These are phyloP conservation scores for Tyria jacobaeae DNA, from an alignment of 2,888 invertebrate species.

Conservation along the genomic window DNA sequence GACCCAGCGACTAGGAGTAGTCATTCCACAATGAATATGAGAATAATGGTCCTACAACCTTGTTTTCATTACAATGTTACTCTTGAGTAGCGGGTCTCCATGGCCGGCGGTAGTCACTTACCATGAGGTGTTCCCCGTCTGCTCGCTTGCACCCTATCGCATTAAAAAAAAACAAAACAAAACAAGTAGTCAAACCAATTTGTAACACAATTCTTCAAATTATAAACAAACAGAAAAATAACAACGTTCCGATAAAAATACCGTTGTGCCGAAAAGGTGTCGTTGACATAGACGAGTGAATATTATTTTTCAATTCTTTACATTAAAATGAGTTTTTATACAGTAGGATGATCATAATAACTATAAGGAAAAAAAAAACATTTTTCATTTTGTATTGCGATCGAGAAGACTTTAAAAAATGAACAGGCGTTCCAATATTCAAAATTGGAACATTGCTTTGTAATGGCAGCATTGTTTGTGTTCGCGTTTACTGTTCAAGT, in stretches of 20 bases:
- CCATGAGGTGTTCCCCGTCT: too few relatives aligned
- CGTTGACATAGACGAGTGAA: background rate
- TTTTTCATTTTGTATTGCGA: constrained; percentile 4
- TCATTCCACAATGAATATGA: too few relatives aligned
- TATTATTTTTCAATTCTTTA: background rate
- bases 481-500: constrained; percentile 9
- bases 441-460: constrained; percentile 24
- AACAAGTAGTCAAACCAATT: too few relatives aligned
- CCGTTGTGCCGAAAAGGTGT: background rate
- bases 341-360: background rate
- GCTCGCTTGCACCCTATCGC: too few relatives aligned
- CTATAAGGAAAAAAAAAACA: background rate
- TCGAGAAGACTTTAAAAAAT: constrained; percentile 3
- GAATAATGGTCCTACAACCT: too few relatives aligned
- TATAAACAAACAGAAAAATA: background rate
- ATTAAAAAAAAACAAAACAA: too few relatives aligned
- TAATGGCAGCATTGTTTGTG: constrained; percentile 12
- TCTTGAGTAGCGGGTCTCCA: too few relatives aligned
- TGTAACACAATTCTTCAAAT: too few relatives aligned
- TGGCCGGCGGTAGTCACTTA: too few relatives aligned
- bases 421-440: constrained; percentile 16
- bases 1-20: too few relatives aligned
- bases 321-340: background rate
- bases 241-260: background rate
- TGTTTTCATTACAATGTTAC: too few relatives aligned